These are phyloP conservation scores for Tiliacea citrago DNA, from an alignment of 2,888 invertebrate species.

Conservation along the genomic window DNA sequence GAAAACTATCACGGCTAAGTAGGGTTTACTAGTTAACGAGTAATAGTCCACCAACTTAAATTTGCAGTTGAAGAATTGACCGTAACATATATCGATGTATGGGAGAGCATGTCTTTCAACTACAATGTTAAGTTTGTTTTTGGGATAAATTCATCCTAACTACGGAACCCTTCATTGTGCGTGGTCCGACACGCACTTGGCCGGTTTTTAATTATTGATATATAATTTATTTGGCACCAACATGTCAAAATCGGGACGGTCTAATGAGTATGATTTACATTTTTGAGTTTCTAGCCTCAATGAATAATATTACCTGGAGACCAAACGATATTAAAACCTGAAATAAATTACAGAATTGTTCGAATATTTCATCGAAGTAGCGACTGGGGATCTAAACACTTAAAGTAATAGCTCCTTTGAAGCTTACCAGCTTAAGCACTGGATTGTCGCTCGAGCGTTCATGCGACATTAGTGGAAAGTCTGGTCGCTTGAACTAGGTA, in stretches of 20 bases:
- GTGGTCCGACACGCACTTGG: no score
- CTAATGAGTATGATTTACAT: conserved; percentile 17
- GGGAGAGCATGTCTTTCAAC: no score
- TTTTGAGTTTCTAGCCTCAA: not conserved
- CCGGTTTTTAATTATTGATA: no score
- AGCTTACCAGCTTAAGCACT: conserved; percentile 53
- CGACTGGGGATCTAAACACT: conserved; percentile 51
- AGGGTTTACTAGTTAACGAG: no score
- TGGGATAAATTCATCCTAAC: no score
- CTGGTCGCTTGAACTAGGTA: conserved; percentile 21
- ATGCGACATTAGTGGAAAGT: conserved; percentile 19
- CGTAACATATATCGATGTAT: no score
- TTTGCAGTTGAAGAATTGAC: no score
- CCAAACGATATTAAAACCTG: conserved; percentile 21
- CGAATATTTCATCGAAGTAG: conserved; percentile 35
- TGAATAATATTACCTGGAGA: conserved; percentile 15
- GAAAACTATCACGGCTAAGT: no score
- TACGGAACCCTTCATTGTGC: no score
- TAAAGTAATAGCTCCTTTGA: conserved; percentile 61
- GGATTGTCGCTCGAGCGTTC: conserved; percentile 51
- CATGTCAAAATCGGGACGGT: not conserved
- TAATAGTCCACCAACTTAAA: no score
- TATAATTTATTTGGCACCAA: not conserved
- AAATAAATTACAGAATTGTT: conserved; percentile 32
- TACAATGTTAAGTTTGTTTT: no score